Evolutionary conservation across 2,797 vertebrate species (phyloP), one percentile per base, ranked within the genome.

Genomic region (Eutrigla gurnardus): DNA sequence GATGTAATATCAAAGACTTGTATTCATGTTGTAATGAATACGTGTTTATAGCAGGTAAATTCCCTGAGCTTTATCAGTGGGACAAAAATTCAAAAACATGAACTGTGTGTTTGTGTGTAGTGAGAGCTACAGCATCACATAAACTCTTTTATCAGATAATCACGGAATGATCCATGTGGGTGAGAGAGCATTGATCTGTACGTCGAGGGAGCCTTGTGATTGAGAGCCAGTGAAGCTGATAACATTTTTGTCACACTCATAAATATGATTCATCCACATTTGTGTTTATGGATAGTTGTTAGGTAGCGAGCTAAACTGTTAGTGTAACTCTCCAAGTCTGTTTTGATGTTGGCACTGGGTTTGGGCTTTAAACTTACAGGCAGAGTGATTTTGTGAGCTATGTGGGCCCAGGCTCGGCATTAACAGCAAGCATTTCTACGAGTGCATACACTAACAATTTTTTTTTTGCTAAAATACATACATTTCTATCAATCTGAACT

Each of bases 1-100:
- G 76, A 83, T 85, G 74, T 64, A 90, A 86, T 35, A 64, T 60
- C 18, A 65, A 70, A 47, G 49, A 69, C 54, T 79, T 82, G 70
- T 70, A n/a, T 75, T 70, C 10, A 47, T 61, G 8, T 46, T 40
- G 17, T 59, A 75, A 71, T 71, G 35, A 76, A 70, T 67, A 63
- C 6, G 3, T 62, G 18, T 33, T 49, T 17, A 47, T 49, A 53
- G 0, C 39, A 53, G 40, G 11, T 6, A 32, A 1, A n/a, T 47
- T 77, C 33, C 58, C 37, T 59, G 25, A 74, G 37, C 62, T 72
- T 66, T 13, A 63, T 70, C 43, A 60, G 15, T 47, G 5, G 3
- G 25, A 35, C 6, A 54, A 36, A 18, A 53, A 6, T 55, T 50
- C 43, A 50, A 52, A 25, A 47, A 17, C 3, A 18, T 0, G 0